phyloP scores from a whole-genome alignment of 2,888 invertebrate genomes.

The Panzeria rudis region DNA sequence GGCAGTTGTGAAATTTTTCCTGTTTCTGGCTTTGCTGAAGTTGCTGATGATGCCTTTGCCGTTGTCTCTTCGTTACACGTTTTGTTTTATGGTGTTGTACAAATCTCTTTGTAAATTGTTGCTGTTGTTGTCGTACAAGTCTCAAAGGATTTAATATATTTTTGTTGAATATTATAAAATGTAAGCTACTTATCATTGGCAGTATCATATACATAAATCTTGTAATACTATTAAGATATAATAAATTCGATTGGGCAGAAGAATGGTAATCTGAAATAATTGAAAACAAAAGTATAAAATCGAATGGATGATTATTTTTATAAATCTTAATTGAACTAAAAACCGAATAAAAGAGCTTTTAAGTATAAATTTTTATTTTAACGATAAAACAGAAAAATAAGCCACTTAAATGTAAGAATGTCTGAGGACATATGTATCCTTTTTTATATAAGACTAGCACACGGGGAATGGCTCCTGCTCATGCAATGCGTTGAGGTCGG shows the following conservation, averaged over 20 bases:
- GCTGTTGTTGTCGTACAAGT: slow-evolving; percentile 42
- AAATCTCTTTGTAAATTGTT: slow-evolving; percentile 46
- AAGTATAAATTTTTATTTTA: too few relatives aligned
- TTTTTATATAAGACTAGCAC: too few relatives aligned
- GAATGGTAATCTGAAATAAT: slow-evolving; percentile 68
- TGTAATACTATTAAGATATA: slow-evolving; percentile 64
- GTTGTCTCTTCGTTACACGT: slow-evolving; percentile 15
- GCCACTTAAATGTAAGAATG: too few relatives aligned
- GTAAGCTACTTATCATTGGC: slow-evolving; percentile 66
- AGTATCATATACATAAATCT: slow-evolving; percentile 55
- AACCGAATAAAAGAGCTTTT: too few relatives aligned
- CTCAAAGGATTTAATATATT: slow-evolving; percentile 61
- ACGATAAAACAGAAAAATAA: too few relatives aligned
- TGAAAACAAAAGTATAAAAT: slow-evolving; percentile 7
- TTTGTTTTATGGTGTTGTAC: slow-evolving; percentile 64
- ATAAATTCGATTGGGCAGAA: slow-evolving; percentile 60
- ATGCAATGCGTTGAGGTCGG: too few relatives aligned
- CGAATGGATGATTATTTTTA: neutral
- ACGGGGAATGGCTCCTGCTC: too few relatives aligned
- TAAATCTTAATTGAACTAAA: too few relatives aligned
- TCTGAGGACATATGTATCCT: too few relatives aligned
- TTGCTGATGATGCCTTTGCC: slow-evolving; percentile 25
- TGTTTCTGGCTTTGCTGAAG: slow-evolving; percentile 26
- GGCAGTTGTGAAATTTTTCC: slow-evolving; percentile 32
- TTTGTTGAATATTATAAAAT: slow-evolving; percentile 60